phyloP scores from a whole-genome alignment of 2,888 invertebrate species.

The Galerucella calmariensis region DNA sequence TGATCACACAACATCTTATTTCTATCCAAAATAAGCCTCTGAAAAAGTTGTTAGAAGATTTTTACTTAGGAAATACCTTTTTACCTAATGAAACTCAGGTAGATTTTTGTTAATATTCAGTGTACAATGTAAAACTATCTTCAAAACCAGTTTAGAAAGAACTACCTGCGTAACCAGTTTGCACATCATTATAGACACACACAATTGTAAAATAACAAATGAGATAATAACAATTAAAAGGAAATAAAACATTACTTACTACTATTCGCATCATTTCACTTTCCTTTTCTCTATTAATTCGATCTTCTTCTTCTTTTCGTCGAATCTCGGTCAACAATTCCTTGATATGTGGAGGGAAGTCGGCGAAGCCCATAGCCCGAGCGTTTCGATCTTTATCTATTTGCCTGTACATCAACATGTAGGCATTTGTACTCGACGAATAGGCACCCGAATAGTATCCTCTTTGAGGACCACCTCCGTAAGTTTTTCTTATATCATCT shows the following conservation, averaged over 20 bases:
- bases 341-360: slow-evolving; percentile 81
- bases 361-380: slow-evolving; percentile 72
- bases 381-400: slow-evolving; percentile 74
- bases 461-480: slow-evolving; percentile 77
- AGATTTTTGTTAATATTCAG: too few relatives aligned
- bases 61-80: too few relatives aligned
- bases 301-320: slow-evolving; percentile 74
- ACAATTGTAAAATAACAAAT: too few relatives aligned
- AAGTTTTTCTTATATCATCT: slow-evolving; percentile 85
- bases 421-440: slow-evolving; percentile 87
- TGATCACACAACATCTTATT: too few relatives aligned
- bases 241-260: slow-evolving; percentile 10
- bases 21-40: too few relatives aligned
- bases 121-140: too few relatives aligned
- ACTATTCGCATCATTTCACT: slow-evolving; percentile 73
- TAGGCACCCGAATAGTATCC: slow-evolving; percentile 80
- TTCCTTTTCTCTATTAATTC: slow-evolving; percentile 70
- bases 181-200: too few relatives aligned
- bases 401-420: slow-evolving; percentile 91
- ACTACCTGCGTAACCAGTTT: too few relatives aligned
- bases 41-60: too few relatives aligned
- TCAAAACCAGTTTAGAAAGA: too few relatives aligned
- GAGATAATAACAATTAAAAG: not conserved
- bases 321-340: slow-evolving; percentile 73
- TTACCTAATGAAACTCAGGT: too few relatives aligned